Evolutionary conservation across 1,140 invertebrate genomes (phyloP).

Genomic region (Papilio glaucus): DNA sequence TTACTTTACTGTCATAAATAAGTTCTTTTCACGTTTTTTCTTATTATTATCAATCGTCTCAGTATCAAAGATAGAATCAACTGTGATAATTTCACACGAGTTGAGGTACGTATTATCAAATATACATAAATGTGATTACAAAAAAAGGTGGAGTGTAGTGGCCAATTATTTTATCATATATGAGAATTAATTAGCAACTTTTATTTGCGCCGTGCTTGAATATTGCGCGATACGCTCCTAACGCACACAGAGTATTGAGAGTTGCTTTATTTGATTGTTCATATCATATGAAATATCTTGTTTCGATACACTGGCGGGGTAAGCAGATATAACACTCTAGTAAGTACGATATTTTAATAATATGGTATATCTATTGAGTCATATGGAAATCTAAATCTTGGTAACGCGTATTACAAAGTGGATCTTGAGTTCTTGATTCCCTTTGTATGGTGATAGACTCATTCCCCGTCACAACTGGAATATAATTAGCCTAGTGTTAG

Average conservation of each 20-base stretch:
- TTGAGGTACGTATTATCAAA: neutral
- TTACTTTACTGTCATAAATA: too few species aligned
- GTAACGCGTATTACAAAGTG: too few species aligned
- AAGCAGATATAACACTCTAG: too few species aligned
- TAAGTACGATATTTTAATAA: too few species aligned
- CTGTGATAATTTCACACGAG: neutral
- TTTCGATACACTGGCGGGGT: neutral
- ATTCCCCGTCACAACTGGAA: neutral
- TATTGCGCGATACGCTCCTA: too few species aligned
- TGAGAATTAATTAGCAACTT: conserved; percentile 9
- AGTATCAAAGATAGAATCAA: too few species aligned
- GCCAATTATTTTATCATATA: conserved; percentile 3
- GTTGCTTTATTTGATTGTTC: neutral
- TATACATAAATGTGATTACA: neutral
- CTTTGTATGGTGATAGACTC: neutral
- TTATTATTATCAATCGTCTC: too few species aligned
- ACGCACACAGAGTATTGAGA: too few species aligned
- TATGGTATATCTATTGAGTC: too few species aligned
- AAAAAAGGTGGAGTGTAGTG: neutral
- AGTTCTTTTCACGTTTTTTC: too few species aligned
- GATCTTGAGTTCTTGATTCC: neutral
- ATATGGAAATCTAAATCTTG: too few species aligned
- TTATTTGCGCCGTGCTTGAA: neutral
- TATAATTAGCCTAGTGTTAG: too few species aligned
- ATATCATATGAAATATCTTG: neutral